Conservation (phyloP, 2,797 vertebrate genomes). For the Pseudocheirus occidentalis region DNA sequence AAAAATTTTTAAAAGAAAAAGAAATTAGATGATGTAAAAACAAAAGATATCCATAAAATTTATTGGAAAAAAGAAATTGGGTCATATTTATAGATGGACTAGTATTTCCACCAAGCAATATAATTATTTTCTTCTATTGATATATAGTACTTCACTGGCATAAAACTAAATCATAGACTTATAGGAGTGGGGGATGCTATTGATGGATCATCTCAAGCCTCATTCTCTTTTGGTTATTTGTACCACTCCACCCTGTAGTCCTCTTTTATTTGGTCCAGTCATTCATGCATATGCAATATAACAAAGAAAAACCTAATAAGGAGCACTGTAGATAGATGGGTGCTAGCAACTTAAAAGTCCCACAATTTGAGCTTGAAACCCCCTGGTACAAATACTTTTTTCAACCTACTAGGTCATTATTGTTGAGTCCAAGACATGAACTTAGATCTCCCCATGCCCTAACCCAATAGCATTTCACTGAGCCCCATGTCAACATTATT, state of each 20-base stretch:
- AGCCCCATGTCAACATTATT: slow-evolving; percentile 18
- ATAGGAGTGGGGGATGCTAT: not conserved
- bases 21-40: not conserved
- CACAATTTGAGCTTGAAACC: not conserved
- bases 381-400: not conserved
- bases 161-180: not conserved
- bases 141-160: not conserved
- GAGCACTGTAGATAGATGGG: not conserved
- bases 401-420: not conserved
- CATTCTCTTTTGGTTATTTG: not conserved
- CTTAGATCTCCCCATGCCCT: not conserved
- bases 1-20: not conserved
- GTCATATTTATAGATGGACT: not conserved
- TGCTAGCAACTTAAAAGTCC: not conserved
- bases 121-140: not conserved
- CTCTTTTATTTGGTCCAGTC: not conserved
- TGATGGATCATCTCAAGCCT: not conserved
- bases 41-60: not conserved
- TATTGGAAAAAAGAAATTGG: not conserved
- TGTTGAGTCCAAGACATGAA: not conserved
- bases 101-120: not conserved
- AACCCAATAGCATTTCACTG: not conserved
- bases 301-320: not conserved
- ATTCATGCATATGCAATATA: not conserved
- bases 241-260: not conserved